These are phyloP conservation scores for Euzophera pinguis DNA, from an alignment of 2,888 invertebrate genomes.

Conservation along the genomic window DNA sequence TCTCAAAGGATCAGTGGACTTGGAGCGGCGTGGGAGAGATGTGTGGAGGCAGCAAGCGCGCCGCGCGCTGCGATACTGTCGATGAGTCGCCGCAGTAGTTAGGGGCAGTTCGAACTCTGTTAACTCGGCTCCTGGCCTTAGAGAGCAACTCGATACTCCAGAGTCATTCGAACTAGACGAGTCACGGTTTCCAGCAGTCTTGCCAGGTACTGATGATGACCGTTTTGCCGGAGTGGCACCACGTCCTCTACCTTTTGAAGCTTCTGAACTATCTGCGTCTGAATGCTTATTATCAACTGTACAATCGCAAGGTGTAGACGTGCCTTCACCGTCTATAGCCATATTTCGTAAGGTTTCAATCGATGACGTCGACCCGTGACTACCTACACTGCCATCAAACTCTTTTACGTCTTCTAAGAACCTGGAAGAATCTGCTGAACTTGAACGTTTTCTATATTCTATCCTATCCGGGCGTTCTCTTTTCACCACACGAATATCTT, in stretches of 20 bases:
- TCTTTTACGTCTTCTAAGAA: constrained; percentile 82
- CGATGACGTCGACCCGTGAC: constrained; percentile 66
- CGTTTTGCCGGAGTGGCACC: constrained; percentile 31
- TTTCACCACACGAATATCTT: constrained; percentile 21
- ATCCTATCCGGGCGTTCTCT: constrained; percentile 31
- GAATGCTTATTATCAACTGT: constrained; percentile 47
- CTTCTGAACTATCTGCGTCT: constrained; percentile 65
- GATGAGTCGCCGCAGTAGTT: constrained; percentile 74
- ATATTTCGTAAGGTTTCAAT: constrained; percentile 70
- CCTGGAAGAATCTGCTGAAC: constrained; percentile 86
- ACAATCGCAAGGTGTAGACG: constrained; percentile 59
- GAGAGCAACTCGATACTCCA: constrained; percentile 85
- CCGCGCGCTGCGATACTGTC: constrained; percentile 78
- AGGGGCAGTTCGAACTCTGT: constrained; percentile 82
- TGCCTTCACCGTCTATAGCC: constrained; percentile 41
- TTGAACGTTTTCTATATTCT: constrained; percentile 80
- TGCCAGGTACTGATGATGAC: constrained; percentile 80
- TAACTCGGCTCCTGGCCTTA: constrained; percentile 70
- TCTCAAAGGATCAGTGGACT: constrained; percentile 82
- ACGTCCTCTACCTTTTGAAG: constrained; percentile 37
- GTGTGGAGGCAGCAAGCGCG: constrained; percentile 58
- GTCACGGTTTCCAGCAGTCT: constrained; percentile 84
- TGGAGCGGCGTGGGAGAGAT: constrained; percentile 83
- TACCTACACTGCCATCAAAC: constrained; percentile 62
- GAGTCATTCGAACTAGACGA: constrained; percentile 91